Base-by-base conservation (phyloP, 2,888 invertebrate species). In the Apodemia hepburni region DNA sequence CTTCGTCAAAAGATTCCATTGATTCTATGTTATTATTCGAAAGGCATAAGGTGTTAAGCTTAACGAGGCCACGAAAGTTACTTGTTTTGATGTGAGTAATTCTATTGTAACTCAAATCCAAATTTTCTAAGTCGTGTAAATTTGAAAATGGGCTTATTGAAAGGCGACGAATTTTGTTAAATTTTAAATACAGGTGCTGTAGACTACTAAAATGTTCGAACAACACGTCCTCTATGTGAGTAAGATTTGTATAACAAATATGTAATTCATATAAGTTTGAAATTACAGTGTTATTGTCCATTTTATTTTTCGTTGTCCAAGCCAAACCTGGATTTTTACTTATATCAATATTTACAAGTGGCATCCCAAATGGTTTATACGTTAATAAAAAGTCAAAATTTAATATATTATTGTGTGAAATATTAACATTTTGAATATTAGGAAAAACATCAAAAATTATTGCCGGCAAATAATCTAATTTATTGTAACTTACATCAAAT, bases 101-200 rank as follows among this genome's bases (percentile, higher is more conserved):
- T 78, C 95, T 95, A 80, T 98, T 98, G 72, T 94, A 92, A 70
- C 97, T 96, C 62, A 98, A 84, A 82, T 97, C 97, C 66, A 98
- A 92, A 18, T 96, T 96, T 66, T 96, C 92, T 68, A 98, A 91
- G 78, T 95, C 94, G 17, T 93, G 92, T 60, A 97, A 91, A 69
- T 94, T 95, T 61, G 94, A 93, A 79, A 98, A 97, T 6, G 97
- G 97, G 51, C 96, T 96, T 0, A 97, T 96, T 0, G 97, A 96
- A 54, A 98, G 93, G 61, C 96, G 92, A 9, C 95, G 94, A 68
- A 97, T 96, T 76, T 94, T 92, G 81, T 97, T 97, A 72, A 93
- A 94, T 64, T 94, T 93, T 69, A 97, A 86, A 79, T 95, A 96
- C 45, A 97, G 92, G 77, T 97, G 96, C 77, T 96, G 93, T 66